Evolutionary conservation across 1,140 invertebrate genomes (phyloP).

Genomic region (Battus philenor): DNA sequence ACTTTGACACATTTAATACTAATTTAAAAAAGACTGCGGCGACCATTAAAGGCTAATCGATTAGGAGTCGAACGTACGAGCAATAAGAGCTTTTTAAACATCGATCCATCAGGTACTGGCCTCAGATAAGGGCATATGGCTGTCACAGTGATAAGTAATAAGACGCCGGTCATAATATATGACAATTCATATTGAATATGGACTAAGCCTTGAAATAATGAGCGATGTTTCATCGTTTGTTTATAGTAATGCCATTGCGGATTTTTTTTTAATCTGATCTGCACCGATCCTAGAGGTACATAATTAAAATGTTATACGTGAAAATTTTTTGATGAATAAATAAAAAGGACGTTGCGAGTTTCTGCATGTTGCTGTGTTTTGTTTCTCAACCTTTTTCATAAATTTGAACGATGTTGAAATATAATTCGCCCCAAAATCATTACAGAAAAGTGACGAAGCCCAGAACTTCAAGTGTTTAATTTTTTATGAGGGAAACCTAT

Average conservation of each 20-base stretch:
- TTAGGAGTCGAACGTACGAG: conserved; percentile 30
- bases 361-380: no score
- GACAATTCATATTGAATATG: conserved; percentile 10
- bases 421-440: no score
- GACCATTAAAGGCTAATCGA: conserved; percentile 38
- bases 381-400: no score
- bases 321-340: no score
- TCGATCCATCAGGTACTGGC: conserved; percentile 53
- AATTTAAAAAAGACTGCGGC: conserved; percentile 34
- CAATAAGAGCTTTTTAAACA: conserved; percentile 44
- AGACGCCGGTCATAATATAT: conserved; percentile 28
- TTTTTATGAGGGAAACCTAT: no score
- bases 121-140: conserved; percentile 42
- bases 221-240: conserved; percentile 2
- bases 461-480: no score
- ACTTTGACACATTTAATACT: conserved; percentile 24
- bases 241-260: background rate
- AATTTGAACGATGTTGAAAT: no score
- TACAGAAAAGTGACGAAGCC: no score
- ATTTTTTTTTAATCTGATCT: no score
- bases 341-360: no score
- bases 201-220: conserved; percentile 11
- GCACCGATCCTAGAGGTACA: no score
- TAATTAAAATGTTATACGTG: background rate
- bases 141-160: conserved; percentile 56